Base-by-base conservation (phyloP, 2,888 invertebrate species). In the Athrips mouffetella region DNA sequence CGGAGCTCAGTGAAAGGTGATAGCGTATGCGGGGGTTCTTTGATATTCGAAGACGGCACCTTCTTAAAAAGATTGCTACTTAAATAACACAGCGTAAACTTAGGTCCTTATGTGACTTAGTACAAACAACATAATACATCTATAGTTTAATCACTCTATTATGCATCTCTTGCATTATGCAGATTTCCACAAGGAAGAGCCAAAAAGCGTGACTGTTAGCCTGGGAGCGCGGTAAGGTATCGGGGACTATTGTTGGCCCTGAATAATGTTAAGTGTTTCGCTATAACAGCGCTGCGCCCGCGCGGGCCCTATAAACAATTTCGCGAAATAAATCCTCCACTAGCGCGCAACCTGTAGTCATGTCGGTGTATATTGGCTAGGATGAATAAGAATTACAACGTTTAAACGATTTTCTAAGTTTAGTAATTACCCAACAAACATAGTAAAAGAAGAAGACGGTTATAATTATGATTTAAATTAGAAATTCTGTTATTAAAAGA, bases 211-310 rank as follows among this genome's bases (percentile, higher is more conserved):
- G 84, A 82, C 83, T 75, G 67, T 55, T 61, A 56, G 67, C 65
- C 66, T 74, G 76, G 72, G 73, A 78, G 76, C 72, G 70, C 55
- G 59, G 62, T 56, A 46, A 52, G 60, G 57, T 60, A 62, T 65
- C 65, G 64, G 62, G 64, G 65, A 67, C 68, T 67, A 70, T 72
- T 74, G 75, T 70, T 59, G 70, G 71, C 63, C 68, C 67, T 78
- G 83, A 76, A 80, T 81, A 82, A 82, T 85, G 82, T 80, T 66
- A 78, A 76, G 73, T 73, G 76, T 70, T 74, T 67, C 66, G 69
- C 73, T 70, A 67, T 66, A 62, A 62, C n/a, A n/a, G n/a, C 60
- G 61, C 63, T 59, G 68, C 65, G 67, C 65, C 60, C 63, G 67
- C 67, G 65, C 69, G 62, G 63, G 61, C 68, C 71, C 76, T 76